A percentile compares a stretch with the other conserved stretches of the same genome.
Conservation (phyloP, 2,113 vertebrate genomes). For the Trematomus loennbergii region DNA sequence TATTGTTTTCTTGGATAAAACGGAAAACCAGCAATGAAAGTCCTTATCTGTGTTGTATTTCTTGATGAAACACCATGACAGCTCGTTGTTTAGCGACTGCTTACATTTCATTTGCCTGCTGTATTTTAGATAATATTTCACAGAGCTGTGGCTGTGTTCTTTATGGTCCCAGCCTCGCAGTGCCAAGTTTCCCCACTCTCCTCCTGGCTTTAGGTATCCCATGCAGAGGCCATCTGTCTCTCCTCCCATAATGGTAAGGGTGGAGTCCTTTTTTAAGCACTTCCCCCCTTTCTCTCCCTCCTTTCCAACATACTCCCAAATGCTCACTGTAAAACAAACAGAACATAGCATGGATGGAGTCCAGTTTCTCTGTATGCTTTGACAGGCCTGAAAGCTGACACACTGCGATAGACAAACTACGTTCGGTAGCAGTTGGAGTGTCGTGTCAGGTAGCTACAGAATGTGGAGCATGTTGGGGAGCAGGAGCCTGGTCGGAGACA, state of each 20-base stretch:
- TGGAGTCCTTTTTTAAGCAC: conserved; percentile 69
- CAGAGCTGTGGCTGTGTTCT: conserved; percentile 58
- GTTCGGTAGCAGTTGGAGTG: conserved; percentile 64
- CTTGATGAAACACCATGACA: conserved; percentile 48
- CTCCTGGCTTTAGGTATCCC: conserved; percentile 79
- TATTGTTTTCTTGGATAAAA: conserved; percentile 20
- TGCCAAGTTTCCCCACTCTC: conserved; percentile 75
- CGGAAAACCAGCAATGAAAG: conserved; percentile 36
- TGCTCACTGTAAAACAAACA: conserved; percentile 78
- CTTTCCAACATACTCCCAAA: conserved; percentile 58
- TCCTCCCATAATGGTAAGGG: conserved; percentile 71
- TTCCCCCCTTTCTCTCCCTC: conserved; percentile 31
- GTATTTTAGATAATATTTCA: conserved; percentile 71
- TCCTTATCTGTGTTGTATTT: conserved; percentile 31
- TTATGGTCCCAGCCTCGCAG: conserved; percentile 47
- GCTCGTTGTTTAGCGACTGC: conserved; percentile 59
- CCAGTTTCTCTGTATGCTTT: conserved; percentile 69
- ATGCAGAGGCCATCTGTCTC: conserved; percentile 83
- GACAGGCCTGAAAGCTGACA: conserved; percentile 68
- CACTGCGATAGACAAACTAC: conserved; percentile 44
- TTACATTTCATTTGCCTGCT: conserved; percentile 65
- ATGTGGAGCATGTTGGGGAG: conserved; percentile 61
- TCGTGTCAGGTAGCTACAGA: conserved; percentile 72
- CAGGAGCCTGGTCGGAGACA: conserved; percentile 56
- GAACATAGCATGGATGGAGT: conserved; percentile 60